phyloP scores from a whole-genome alignment of 1,140 invertebrate species.

The Papilio polyxenes region DNA sequence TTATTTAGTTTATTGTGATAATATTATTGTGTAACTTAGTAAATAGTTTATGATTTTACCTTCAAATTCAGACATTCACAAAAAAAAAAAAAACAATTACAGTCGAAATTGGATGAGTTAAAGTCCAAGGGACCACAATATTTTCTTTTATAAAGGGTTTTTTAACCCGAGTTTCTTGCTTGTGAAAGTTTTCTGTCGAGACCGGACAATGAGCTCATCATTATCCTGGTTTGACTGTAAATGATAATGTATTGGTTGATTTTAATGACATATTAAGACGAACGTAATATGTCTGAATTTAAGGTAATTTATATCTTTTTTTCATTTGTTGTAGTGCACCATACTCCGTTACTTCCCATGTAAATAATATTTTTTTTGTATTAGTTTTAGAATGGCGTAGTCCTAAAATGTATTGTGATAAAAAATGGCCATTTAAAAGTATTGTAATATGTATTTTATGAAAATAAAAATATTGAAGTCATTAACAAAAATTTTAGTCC shows the following conservation, averaged over 20 bases:
- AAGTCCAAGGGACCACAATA: too few species aligned
- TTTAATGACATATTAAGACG: too few species aligned
- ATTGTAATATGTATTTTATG: conserved; percentile 46
- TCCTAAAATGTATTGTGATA: conserved; percentile 46
- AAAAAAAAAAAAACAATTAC: too few species aligned
- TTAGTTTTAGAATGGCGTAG: conserved; percentile 28
- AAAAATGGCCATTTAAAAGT: conserved; percentile 53
- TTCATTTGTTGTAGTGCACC: conserved; percentile 27
- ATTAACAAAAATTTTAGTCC: conserved; percentile 39
- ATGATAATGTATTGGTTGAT: too few species aligned
- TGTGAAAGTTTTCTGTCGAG: too few species aligned
- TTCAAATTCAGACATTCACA: not conserved
- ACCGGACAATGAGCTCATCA: too few species aligned
- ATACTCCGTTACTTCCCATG: not conserved
- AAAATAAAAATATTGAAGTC: conserved; percentile 38
- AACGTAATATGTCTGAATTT: not conserved
- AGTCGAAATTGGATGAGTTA: too few species aligned
- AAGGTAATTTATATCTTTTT: not conserved
- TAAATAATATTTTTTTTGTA: not conserved
- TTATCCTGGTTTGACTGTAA: too few species aligned
- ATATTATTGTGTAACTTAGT: not conserved
- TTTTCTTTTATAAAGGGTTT: too few species aligned
- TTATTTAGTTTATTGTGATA: conserved; percentile 29
- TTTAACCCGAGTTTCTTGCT: too few species aligned
- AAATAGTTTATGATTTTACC: not conserved